Evolutionary conservation across 2,888 invertebrate species (phyloP).

Genomic region (Hylaea fasciaria): DNA sequence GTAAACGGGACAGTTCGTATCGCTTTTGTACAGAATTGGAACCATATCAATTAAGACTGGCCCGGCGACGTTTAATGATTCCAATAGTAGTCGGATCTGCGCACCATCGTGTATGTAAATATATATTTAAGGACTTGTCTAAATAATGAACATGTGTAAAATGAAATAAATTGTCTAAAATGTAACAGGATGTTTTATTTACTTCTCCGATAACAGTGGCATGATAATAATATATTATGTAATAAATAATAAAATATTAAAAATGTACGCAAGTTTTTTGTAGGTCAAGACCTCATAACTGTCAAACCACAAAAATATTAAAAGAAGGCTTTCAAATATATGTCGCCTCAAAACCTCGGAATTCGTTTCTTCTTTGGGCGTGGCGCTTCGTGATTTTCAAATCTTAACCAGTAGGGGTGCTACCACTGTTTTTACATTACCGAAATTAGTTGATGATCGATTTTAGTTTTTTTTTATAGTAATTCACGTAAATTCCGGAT

Average conservation of each 20-base stretch:
- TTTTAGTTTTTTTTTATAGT: not conserved
- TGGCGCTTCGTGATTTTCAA: no score
- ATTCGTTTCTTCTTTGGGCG: no score
- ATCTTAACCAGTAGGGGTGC: no score
- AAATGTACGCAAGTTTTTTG: no score
- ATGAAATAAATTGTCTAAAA: conserved; percentile 84
- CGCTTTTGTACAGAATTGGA: conserved; percentile 63
- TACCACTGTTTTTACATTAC: no score
- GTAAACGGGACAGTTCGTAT: conserved; percentile 52
- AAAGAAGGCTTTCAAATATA: no score
- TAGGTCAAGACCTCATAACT: no score
- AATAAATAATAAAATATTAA: not conserved
- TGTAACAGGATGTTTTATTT: conserved; percentile 54
- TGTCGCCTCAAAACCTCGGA: no score
- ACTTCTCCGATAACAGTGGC: not conserved
- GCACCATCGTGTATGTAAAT: conserved; percentile 77
- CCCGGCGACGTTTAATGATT: conserved; percentile 46
- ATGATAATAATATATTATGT: not conserved
- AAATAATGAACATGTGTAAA: conserved; percentile 82
- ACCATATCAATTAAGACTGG: conserved; percentile 70
- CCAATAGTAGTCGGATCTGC: conserved; percentile 66
- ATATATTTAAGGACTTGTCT: conserved; percentile 74
- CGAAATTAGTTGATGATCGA: no score
- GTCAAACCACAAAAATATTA: no score
- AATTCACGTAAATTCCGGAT: conserved; percentile 32